Evolutionary conservation across 2,888 invertebrate genomes (phyloP).

Genomic region (Cheilosia urbana): DNA sequence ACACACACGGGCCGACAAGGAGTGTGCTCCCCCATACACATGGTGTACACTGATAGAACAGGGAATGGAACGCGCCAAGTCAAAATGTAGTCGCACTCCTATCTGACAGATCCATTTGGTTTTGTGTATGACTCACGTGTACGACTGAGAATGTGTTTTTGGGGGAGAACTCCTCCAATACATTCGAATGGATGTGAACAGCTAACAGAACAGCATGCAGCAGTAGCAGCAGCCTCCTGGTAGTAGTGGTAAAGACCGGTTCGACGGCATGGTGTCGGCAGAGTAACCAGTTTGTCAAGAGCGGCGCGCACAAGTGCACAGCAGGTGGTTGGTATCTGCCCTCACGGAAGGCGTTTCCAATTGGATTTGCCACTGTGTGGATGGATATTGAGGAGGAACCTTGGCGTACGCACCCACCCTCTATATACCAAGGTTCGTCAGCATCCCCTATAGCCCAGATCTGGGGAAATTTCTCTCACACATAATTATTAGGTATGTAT

Average conservation of each 20-base stretch:
- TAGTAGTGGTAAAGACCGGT: slow-evolving; percentile 57
- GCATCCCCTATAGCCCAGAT: slow-evolving; percentile 51
- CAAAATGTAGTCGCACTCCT: slow-evolving; percentile 11
- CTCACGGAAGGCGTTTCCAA: slow-evolving; percentile 71
- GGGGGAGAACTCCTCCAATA: not conserved
- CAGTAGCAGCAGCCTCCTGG: not conserved
- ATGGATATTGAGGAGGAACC: slow-evolving; percentile 56
- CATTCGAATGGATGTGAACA: not conserved
- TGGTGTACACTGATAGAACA: slow-evolving; percentile 2
- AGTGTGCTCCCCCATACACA: slow-evolving; percentile 34
- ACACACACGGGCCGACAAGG: slow-evolving; percentile 24
- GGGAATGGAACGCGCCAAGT: slow-evolving; percentile 66
- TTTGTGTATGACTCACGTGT: slow-evolving; percentile 44
- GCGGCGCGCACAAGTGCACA: slow-evolving; percentile 73
- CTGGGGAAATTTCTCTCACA: slow-evolving; percentile 54
- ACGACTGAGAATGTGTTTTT: not conserved
- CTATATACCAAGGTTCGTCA: slow-evolving; percentile 67
- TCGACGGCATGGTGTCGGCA: slow-evolving; percentile 19
- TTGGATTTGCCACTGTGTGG: slow-evolving; percentile 49
- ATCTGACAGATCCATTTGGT: slow-evolving; percentile 58
- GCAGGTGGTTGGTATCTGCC: slow-evolving; percentile 76
- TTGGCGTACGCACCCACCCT: slow-evolving; percentile 71
- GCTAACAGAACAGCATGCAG: no score
- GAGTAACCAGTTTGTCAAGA: slow-evolving; percentile 45
- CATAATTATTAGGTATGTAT: no score